phyloP scores from a whole-genome alignment of 2,797 vertebrate species.

The Enteromius paludinosus region DNA sequence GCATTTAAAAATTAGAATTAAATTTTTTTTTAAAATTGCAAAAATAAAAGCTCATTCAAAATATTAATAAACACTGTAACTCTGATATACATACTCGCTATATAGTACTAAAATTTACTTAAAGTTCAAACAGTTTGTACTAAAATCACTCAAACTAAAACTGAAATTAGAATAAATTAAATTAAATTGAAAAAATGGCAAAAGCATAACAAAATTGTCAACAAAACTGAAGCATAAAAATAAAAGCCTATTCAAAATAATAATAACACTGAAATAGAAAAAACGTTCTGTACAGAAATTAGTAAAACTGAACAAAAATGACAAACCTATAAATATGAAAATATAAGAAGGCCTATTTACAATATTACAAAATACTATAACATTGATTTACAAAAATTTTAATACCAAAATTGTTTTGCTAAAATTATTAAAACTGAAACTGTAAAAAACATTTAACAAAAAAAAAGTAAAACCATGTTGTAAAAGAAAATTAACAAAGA shows the following conservation, averaged over 20 bases:
- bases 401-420: not conserved
- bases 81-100: not conserved
- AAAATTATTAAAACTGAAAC: not conserved
- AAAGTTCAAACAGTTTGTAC: not conserved
- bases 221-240: not conserved
- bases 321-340: not conserved
- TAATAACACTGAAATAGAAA: not conserved
- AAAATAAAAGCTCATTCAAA: not conserved
- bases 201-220: not conserved
- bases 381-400: not conserved
- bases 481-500: not conserved
- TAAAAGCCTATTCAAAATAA: not conserved
- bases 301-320: not conserved
- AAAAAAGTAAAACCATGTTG: not conserved
- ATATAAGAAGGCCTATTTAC: not conserved
- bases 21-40: not conserved
- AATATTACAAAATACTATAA: not conserved
- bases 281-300: not conserved
- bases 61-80: not conserved
- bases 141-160: not conserved
- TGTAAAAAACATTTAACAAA: not conserved
- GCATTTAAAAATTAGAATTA: not conserved
- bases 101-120: not conserved
- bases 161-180: not conserved
- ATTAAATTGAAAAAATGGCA: not conserved